Base-by-base conservation (phyloP, 2,113 vertebrate species). In the Synodontis membranacea region DNA sequence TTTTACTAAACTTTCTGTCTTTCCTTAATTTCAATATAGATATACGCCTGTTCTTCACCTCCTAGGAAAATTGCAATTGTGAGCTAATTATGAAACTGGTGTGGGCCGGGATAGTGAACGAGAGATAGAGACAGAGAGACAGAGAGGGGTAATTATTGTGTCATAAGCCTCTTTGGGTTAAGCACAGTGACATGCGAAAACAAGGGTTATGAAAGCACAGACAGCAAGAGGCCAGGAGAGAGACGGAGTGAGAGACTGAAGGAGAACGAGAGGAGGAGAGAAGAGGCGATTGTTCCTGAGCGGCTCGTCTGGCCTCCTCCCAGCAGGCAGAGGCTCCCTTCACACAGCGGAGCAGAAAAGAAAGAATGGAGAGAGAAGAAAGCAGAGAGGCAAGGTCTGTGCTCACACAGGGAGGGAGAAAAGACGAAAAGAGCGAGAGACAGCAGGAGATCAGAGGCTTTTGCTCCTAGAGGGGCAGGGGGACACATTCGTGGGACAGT, bases 151-250 rank as follows among this genome's bases (percentile, higher is more conserved):
- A 87, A 68, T 86, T 86, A 88, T 89, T 84, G 88, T 91, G 92
- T 93, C 90, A 93, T 91, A 92, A 93, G 60, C 60, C 72, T 75
- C 74, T 91, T 91, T 88, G 76, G 86, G 85, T 76, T 78, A 84
- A 84, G 15, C 39, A 66, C 50, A 31, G 79, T 7, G 46, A 82
- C 86, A 87, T 88, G 89, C 85, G 76, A 85, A 62, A 70, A 60
- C 44, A 52, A 58, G 58, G 52, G 48, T 68, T 34, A 62, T 52
- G 74, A 83, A 84, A 70, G 75, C 48, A 86, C 58, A 83, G 28
- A 39, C 23, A 88, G 79, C 66, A 37, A 86, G 11, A 88, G 74
- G n/a, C 7, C 31, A 37, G 76, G 54, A 75, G 48, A 86, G 21
- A 58, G 37, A 87, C 14, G 39, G 62, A 17, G 44, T 28, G n/a